Evolutionary conservation across 2,888 invertebrate genomes (phyloP).

Genomic region (Pegoplata infirma): DNA sequence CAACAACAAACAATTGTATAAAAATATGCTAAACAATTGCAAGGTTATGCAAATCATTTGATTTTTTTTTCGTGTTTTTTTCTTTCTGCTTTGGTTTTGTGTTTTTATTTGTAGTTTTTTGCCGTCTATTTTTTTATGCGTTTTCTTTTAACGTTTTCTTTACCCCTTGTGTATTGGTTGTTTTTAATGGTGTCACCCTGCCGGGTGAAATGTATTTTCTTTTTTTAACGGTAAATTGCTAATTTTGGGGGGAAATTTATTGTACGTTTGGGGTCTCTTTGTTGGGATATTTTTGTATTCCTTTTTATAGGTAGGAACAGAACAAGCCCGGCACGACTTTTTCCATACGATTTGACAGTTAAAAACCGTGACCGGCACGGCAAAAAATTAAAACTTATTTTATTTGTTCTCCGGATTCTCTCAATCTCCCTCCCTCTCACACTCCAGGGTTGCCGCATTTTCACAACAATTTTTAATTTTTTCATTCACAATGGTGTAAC

Average conservation of each 20-base stretch:
- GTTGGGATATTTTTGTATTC: slow-evolving; percentile 18
- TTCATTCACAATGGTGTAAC: too few relatives aligned
- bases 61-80: slow-evolving; percentile 21
- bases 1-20: slow-evolving; percentile 3
- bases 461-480: too few relatives aligned
- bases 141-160: slow-evolving; percentile 17
- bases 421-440: too few relatives aligned
- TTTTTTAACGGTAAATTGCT: slow-evolving; percentile 36
- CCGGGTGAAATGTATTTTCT: slow-evolving; percentile 26
- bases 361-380: too few relatives aligned
- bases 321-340: too few relatives aligned
- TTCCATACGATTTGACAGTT: too few relatives aligned
- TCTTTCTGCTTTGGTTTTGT: slow-evolving; percentile 21
- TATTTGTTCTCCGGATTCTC: too few relatives aligned
- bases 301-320: too few relatives aligned
- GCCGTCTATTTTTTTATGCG: not conserved
- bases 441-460: too few relatives aligned
- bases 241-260: slow-evolving; percentile 15
- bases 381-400: too few relatives aligned
- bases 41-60: slow-evolving; percentile 57
- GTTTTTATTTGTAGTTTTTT: slow-evolving; percentile 1
- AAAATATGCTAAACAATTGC: slow-evolving; percentile 39
- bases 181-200: slow-evolving; percentile 38
- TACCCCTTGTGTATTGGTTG: not conserved
- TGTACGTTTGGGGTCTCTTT: too few relatives aligned